A percentile compares a stretch with the other conserved stretches of the same genome.
These are phyloP conservation scores for Pachydiplax longipennis DNA, from an alignment of 2,888 invertebrate genomes.

Conservation along the genomic window DNA sequence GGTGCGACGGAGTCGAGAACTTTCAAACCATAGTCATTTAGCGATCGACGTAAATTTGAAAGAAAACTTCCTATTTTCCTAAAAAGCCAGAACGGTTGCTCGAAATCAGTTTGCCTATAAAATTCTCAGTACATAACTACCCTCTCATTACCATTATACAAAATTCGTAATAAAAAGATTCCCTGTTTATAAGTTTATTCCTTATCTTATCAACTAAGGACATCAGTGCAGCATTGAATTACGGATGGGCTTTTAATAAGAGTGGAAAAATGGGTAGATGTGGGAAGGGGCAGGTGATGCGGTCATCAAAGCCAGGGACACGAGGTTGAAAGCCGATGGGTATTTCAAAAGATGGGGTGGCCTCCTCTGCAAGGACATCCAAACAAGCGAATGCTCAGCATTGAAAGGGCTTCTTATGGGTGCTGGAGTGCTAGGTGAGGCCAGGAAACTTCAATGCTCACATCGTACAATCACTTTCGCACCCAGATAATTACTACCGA, in stretches of 20 bases:
- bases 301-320: not conserved
- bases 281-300: not conserved
- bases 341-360: not conserved
- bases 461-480: not conserved
- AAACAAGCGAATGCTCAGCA: not conserved
- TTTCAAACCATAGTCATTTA: not conserved
- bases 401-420: not conserved
- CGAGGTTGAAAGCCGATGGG: not conserved
- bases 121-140: constrained; percentile 27
- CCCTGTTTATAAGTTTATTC: not conserved
- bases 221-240: constrained; percentile 21
- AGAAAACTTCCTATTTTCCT: not conserved
- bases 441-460: not conserved
- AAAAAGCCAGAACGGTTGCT: constrained; percentile 23
- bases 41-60: not conserved
- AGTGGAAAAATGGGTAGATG: not conserved
- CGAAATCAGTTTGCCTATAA: constrained; percentile 5
- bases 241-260: not conserved
- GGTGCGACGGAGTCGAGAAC: not conserved
- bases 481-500: not conserved
- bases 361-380: not conserved
- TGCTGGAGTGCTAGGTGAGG: not conserved
- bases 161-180: constrained; percentile 22
- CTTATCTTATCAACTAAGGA: not conserved
- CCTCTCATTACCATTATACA: constrained; percentile 11